Base-by-base conservation (phyloP, 1,140 invertebrate genomes). In the Chironomus striatipennis region DNA sequence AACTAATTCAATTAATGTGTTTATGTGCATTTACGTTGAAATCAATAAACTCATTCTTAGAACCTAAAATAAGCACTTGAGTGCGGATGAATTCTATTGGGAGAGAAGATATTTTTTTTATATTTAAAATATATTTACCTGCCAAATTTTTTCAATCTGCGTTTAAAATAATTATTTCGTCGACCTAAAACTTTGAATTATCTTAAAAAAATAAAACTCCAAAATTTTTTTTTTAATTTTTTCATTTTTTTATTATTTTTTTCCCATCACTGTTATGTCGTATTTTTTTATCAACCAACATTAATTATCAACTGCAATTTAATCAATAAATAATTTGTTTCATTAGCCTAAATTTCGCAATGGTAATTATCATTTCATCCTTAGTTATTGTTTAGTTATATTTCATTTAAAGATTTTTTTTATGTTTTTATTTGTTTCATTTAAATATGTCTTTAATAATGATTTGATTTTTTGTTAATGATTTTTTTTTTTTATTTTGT, bases 381-480 rank as follows among this genome's bases (percentile, higher is more conserved):
- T 67, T 17, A 20, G 8, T 18, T 67, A 67, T 67, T 18, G 64
- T 67, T 17, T 67, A 20, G 18, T 67, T 67, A 57, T 57, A 57
- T 57, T 12, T 57, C 9, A n/a, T n/a, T 57, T 12, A 57, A 20
- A 20, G 64, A 20, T 70, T 20, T 18, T 67, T 70, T 34, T 34
- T 34, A 34, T 34, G 24, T 34, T 34, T 34, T 34, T 34, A 34
- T 34, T 34, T 34, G 24, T 34, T 70, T 21, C 17, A 34, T 34
- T 70, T 70, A 70, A 70, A 70, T 70, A 70, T 70, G 65, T 70
- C 65, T 70, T 70, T 70, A 70, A 67, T 70, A 57, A 70, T 70
- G 65, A 70, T 70, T 70, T 70, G 65, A 70, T 70, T 70, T 70
- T 70, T 67, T 67, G 15, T 67, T n/a, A n/a, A 12, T 57, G 9